Percentiles rank a stretch among this genome's conserved stretches.
These are phyloP conservation scores for Circaetus cinerascens DNA, from an alignment of 2,113 vertebrate genomes.

Conservation along the genomic window DNA sequence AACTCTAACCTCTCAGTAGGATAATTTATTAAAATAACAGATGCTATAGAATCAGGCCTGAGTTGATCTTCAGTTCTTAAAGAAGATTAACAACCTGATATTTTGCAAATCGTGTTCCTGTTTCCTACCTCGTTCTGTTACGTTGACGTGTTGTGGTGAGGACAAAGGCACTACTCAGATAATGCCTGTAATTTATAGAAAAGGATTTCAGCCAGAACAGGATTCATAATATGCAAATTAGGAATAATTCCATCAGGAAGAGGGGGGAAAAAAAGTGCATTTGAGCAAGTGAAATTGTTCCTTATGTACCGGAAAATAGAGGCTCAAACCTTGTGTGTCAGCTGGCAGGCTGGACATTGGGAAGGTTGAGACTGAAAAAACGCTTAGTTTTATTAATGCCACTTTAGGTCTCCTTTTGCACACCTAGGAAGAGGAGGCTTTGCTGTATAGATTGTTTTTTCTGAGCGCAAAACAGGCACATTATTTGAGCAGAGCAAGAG, in stretches of 20 bases:
- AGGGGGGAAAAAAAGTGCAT: not conserved
- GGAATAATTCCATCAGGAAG: not conserved
- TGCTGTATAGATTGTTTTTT: not conserved
- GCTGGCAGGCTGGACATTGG: not conserved
- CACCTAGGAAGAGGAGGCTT: not conserved
- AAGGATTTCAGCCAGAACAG: not conserved
- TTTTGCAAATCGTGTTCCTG: not conserved
- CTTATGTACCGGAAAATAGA: not conserved
- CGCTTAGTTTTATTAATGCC: not conserved
- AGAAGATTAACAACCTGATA: slow-evolving; percentile 2
- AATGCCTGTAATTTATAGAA: not conserved
- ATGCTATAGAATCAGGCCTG: not conserved
- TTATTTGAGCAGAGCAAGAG: not conserved
- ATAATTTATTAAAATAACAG: slow-evolving; percentile 33
- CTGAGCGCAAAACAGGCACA: not conserved
- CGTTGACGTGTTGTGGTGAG: fast-evolving
- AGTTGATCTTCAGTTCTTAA: not conserved
- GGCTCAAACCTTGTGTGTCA: not conserved
- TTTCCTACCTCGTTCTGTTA: not conserved
- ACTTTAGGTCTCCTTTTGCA: not conserved
- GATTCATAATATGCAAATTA: not conserved
- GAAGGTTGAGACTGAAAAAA: not conserved
- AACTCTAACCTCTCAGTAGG: not conserved
- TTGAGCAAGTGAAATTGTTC: not conserved
- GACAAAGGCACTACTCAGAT: not conserved